Evolutionary conservation across 2,888 invertebrate genomes (phyloP), one percentile per base, ranked within the genome.

Genomic region (Leucoptera coffeella): DNA sequence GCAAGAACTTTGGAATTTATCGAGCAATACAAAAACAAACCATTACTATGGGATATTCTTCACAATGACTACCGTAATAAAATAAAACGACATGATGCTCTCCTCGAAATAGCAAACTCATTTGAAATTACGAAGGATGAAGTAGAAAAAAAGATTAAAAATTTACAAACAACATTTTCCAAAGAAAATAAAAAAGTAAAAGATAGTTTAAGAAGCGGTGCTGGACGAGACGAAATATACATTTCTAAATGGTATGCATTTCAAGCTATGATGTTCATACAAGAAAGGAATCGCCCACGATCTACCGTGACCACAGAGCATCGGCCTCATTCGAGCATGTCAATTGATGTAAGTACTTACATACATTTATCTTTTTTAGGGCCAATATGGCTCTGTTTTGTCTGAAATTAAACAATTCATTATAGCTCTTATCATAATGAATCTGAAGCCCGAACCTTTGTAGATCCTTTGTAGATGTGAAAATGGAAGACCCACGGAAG

Each of bases 1-100:
- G 38, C 32, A 39, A 35, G 36, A 38, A 39, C 38, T 38, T 38
- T 38, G 35, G 38, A 39, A 39, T 39, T 37, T 35, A 39, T 39
- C 34, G 39, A 39, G 36, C 38, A 39, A 39, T 38, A 38, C 31
- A 39, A 36, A 38, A 38, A 35, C 35, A 37, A 35, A 37, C 38
- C 39, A 32, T 30, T 38, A 37, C 33, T 39, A 37, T 39, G 39
- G 39, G 37, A 39, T 35, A 38, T 38, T 38, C 33, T 38, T 38
- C 37, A 38, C 38, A 38, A 33, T 32, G 34, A 35, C 33, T 38
- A 34, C 35, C 32, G 32, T 26, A 32, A 36, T 32, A 36, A 30
- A 34, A 36, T 36, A 33, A 36, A 36, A 33, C 33, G 34, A 31
- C 34, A 36, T 35, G 36, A 35, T 35, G 34, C 36, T 31, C 33